Conservation (phyloP, 2,888 invertebrate species). For the Drosophila longiperda region DNA sequence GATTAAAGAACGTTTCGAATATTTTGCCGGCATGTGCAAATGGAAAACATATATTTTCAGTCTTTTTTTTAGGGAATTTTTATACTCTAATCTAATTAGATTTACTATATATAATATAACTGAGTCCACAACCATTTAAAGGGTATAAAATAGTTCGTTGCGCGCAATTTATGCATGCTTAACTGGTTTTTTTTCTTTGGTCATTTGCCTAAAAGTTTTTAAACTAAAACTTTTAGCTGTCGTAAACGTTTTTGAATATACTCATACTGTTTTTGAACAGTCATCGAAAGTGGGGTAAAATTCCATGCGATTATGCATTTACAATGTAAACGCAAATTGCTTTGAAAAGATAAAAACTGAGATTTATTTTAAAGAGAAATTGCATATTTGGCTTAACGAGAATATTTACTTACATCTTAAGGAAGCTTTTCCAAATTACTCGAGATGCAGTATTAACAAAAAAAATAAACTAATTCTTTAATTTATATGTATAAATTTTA, state of each 20-base stretch:
- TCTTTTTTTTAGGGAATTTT: background rate
- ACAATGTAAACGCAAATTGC: background rate
- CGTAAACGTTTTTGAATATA: constrained; percentile 52
- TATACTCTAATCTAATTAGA: too few relatives aligned
- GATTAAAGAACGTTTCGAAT: constrained; percentile 30
- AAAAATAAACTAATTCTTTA: background rate
- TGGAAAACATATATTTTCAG: constrained; percentile 33
- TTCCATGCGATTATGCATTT: constrained; percentile 9
- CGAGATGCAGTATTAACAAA: background rate
- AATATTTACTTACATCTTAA: background rate
- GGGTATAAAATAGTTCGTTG: background rate
- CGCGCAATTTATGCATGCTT: background rate
- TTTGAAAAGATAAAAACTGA: background rate
- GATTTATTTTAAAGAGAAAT: background rate
- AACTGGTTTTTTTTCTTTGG: background rate
- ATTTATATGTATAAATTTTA: constrained; percentile 7
- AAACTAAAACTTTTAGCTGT: constrained; percentile 47
- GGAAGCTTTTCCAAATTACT: background rate
- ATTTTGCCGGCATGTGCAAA: constrained; percentile 36
- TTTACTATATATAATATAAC: background rate
- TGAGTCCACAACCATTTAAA: background rate
- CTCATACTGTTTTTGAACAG: constrained; percentile 30
- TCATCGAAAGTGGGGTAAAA: constrained; percentile 11
- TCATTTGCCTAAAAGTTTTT: background rate
- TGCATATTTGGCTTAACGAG: background rate